Percentiles rank a stretch among this genome's conserved stretches.
Evolutionary conservation across 2,888 invertebrate species (phyloP).

Genomic region (Synergus umbraculus): DNA sequence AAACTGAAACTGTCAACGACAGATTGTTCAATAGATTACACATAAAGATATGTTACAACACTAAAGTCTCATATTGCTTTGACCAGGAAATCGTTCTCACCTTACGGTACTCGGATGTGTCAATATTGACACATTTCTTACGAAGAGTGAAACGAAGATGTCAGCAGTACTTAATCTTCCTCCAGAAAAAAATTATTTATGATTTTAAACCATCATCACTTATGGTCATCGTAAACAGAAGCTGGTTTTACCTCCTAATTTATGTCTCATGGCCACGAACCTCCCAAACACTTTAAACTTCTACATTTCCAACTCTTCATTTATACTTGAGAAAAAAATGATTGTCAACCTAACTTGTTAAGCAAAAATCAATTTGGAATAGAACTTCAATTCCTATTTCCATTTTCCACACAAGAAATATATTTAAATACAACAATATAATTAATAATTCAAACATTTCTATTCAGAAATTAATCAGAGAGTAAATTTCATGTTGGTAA

Average conservation of each 20-base stretch:
- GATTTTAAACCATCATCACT: slow-evolving; percentile 32
- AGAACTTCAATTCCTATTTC: background rate
- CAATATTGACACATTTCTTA: slow-evolving; percentile 72
- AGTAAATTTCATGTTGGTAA: too few species aligned
- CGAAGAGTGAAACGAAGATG: slow-evolving; percentile 58
- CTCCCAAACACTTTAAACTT: slow-evolving; percentile 8
- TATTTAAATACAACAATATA: too few species aligned
- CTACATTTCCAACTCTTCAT: background rate
- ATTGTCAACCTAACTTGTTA: background rate
- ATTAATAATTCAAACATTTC: too few species aligned
- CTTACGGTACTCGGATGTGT: slow-evolving; percentile 68
- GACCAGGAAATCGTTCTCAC: slow-evolving; percentile 67
- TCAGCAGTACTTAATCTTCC: slow-evolving; percentile 37
- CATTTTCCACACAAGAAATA: too few species aligned
- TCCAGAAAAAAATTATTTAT: slow-evolving; percentile 24
- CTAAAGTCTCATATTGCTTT: slow-evolving; percentile 41
- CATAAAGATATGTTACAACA: slow-evolving; percentile 11
- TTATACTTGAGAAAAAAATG: background rate
- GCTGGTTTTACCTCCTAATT: slow-evolving; percentile 29
- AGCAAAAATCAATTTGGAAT: background rate
- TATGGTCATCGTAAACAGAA: slow-evolving; percentile 25
- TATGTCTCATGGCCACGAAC: slow-evolving; percentile 4
- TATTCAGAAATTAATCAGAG: too few species aligned
- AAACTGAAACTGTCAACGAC: background rate
- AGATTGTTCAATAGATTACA: slow-evolving; percentile 12